Base-by-base conservation (phyloP, 2,797 vertebrate genomes). In the Danio aesculapii region DNA sequence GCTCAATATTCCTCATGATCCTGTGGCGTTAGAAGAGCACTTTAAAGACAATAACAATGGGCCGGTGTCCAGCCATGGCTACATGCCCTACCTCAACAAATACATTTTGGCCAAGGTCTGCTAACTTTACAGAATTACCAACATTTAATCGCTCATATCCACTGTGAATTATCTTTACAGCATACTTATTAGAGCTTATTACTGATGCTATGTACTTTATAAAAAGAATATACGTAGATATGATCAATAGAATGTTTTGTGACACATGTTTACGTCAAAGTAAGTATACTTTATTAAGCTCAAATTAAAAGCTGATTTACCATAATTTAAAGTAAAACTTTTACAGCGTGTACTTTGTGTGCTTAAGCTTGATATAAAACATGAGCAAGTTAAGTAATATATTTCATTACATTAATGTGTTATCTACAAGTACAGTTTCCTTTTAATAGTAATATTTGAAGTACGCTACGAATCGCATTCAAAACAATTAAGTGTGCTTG, bases 41-140 rank as follows among this genome's bases (percentile, higher is more conserved):
- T 97, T 97, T 3, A 91, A 94, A 82, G 96, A 97, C 0, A 95
- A 97, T 17, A 94, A 96, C 6, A 94, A 95, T 84, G 96, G 96
- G 1, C 96, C 96, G 0, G 96, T 97, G 78, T 97, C 96, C 76
- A 96, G 94, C 87, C 95, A 96, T 71, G 96, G 96, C 30, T 97
- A 97, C 89, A 97, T 97, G 96, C 96, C 96, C 4, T 97, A 97
- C 84, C 93, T 97, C 85, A 96, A 97, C 88, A 95, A 93, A 84
- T 97, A 96, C 90, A 96, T 97, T 87, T 90, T 97, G 90, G 96
- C 96, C 83, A 97, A 96, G 94, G 96, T 97, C 6, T 47, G 58
- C 30, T 17, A 82, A 30, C 14, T 49, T 53, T 70, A 10, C 8
- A 52, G 8, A 72, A 47, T 46, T 11, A n/a, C n/a, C 53, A 13